These are phyloP conservation scores for Bombus terrestris DNA, from an alignment of 1,140 invertebrate species.

Conservation along the genomic window DNA sequence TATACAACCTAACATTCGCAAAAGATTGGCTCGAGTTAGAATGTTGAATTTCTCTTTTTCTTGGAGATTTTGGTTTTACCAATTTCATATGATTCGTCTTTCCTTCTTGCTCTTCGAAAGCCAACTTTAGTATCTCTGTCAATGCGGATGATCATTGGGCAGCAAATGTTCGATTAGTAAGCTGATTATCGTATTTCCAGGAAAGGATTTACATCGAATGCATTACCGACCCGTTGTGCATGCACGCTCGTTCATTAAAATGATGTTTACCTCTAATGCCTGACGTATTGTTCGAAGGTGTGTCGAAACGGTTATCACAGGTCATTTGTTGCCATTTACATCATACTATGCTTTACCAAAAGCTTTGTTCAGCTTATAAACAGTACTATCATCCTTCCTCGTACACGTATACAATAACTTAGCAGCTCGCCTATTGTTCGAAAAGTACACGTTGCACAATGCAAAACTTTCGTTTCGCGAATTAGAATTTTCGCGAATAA, in stretches of 20 bases:
- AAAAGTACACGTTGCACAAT: background rate
- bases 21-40: too few species aligned
- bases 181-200: conserved; percentile 24
- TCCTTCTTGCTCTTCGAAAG: background rate
- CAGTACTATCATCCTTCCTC: background rate
- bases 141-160: background rate
- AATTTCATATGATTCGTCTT: too few species aligned
- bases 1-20: too few species aligned
- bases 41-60: background rate
- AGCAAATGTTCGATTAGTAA: conserved; percentile 3
- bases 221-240: background rate
- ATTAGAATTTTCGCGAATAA: background rate
- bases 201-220: conserved; percentile 19
- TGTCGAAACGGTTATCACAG: conserved; percentile 1
- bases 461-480: background rate
- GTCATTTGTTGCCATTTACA: background rate
- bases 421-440: background rate
- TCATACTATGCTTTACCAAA: background rate
- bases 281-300: conserved; percentile 2
- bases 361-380: background rate
- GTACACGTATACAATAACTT: background rate
- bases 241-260: conserved; percentile 6
- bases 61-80: background rate
- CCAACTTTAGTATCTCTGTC: too few species aligned
- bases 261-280: background rate